Evolutionary conservation across 2,113 vertebrate species (phyloP).

Genomic region (Bos javanicus): DNA sequence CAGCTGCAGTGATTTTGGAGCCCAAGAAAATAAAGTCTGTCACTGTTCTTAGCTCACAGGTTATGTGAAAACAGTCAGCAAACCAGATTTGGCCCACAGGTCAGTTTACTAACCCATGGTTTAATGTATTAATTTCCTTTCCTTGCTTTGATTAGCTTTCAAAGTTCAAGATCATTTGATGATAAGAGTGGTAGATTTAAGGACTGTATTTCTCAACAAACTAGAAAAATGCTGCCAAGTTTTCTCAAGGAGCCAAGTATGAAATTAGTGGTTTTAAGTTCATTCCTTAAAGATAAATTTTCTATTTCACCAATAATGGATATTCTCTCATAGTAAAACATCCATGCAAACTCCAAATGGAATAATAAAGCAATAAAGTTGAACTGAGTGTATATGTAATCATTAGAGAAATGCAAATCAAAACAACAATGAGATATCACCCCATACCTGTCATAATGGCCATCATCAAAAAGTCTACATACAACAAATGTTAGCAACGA

Average conservation of each 20-base stretch:
- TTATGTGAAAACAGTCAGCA: not conserved
- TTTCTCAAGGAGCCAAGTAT: not conserved
- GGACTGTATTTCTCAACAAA: not conserved
- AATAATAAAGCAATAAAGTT: not conserved
- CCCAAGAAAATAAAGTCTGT: not conserved
- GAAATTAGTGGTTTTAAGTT: slow-evolving; percentile 31
- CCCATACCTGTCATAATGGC: not conserved
- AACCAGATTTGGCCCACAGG: not conserved
- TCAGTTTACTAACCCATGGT: not conserved
- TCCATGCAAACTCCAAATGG: not conserved
- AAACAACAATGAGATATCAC: not conserved
- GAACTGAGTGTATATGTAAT: not conserved
- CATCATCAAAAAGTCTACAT: not conserved
- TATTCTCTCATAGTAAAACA: not conserved
- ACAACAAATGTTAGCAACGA: not conserved
- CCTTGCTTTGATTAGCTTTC: not conserved
- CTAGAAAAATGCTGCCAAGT: not conserved
- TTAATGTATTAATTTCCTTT: not conserved
- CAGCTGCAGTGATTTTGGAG: not conserved
- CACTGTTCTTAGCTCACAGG: not conserved
- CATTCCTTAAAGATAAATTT: slow-evolving; percentile 21
- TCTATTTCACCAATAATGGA: not conserved
- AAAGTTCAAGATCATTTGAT: slow-evolving; percentile 24
- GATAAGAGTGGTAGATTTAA: not conserved
- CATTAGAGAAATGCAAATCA: not conserved